Evolutionary conservation across 1,140 invertebrate genomes (phyloP), one percentile per base, ranked within the genome.

Genomic region (Drosophila funebris): DNA sequence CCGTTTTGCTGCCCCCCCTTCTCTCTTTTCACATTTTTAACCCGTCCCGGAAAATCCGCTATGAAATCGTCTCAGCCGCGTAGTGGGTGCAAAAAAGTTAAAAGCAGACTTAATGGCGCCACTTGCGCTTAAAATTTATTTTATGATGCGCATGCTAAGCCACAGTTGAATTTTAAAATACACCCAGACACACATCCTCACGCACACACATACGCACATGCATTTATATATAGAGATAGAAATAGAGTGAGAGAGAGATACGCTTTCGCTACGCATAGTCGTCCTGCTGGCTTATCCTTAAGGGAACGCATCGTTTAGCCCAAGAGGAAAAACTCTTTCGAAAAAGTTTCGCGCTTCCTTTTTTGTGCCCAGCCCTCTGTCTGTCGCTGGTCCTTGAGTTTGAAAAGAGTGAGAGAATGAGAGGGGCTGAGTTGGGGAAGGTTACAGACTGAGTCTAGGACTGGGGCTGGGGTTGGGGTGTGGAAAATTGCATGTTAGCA

Each of bases 131-230:
- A 88, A 90, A 90, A 89, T 90, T 90, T 90, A 90, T 90, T 90
- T 90, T 89, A 85, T 90, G 88, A 90, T 88, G 82, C 83, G 72
- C 76, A 83, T 82, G 83, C 84, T 88, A 88, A 88, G 83, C 83
- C 82, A 70, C 87, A 90, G 82, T 87, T 87, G 79, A 90, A 90
- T 90, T 90, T 87, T 90, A 90, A 90, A 87, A 88, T 83, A 88
- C 67, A 76, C 37, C 33, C 74, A 60, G 37, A 24, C 48, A 75
- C 54, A 56, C 43, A n/a, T n/a, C n/a, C n/a, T n/a, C n/a, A 50
- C 48, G 50, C 41, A 64, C 41, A 44, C 24, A 53, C 29, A 54
- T 22, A 60, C 7, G 37, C 44, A 60, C 3, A 60, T 46, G 36
- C 4, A 53, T 16, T 37, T 3, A 16, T 9, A 61, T 9, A 62